Conservation (phyloP, 2,113 vertebrate genomes). For the Cervus canadensis region DNA sequence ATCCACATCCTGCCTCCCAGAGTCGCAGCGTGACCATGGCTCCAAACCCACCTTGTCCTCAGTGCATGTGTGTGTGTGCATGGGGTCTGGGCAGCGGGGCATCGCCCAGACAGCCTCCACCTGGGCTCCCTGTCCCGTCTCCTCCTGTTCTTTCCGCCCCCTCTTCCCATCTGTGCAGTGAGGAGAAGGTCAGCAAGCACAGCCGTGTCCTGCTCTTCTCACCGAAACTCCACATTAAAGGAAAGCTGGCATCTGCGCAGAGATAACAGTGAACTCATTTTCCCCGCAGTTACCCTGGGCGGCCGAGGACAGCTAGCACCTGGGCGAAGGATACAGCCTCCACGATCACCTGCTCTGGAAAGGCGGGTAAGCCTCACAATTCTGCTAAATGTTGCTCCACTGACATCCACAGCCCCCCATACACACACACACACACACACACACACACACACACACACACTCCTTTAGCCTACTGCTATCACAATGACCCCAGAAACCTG, state of each 20-base stretch:
- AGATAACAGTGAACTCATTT: constrained; percentile 55
- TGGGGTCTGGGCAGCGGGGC: rapidly evolving
- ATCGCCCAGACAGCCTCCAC: not conserved
- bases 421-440: too few relatives aligned
- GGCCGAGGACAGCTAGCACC: not conserved
- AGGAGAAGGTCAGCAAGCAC: constrained; percentile 69
- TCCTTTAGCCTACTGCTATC: not conserved
- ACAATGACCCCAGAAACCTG: not conserved
- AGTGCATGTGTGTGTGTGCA: not conserved
- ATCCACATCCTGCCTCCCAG: not conserved
- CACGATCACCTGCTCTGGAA: not conserved
- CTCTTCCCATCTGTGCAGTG: not conserved
- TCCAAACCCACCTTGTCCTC: not conserved
- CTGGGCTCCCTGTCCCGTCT: not conserved
- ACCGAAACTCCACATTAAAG: constrained; percentile 32
- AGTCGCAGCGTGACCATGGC: not conserved
- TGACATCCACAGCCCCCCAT: not conserved
- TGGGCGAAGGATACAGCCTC: not conserved
- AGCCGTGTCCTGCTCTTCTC: constrained; percentile 38
- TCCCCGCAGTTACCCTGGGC: constrained; percentile 47
- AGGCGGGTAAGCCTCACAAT: not conserved
- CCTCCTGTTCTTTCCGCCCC: not conserved
- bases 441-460: not conserved
- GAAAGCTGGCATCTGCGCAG: constrained; percentile 50
- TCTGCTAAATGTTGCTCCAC: not conserved